Conservation (phyloP, 2,797 vertebrate genomes). For the Acipenser oxyrinchus region DNA sequence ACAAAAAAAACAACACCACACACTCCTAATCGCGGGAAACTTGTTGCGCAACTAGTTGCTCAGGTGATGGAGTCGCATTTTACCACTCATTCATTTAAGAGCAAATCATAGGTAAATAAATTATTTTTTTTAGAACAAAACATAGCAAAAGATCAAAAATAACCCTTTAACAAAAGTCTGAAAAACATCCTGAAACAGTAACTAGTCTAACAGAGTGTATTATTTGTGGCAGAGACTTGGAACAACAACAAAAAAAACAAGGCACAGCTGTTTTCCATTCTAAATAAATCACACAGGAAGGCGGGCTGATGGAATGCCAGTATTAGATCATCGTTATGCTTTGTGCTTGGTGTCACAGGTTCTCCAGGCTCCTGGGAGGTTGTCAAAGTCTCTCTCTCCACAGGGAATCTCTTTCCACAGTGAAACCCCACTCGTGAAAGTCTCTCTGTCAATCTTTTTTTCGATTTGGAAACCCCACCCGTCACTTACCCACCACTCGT, state of each 20-base stretch:
- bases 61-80: no score
- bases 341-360: conserved; percentile 23
- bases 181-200: background rate
- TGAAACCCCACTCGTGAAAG: background rate
- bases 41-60: no score
- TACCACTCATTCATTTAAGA: no score
- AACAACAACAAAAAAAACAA: conserved; percentile 35
- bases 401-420: background rate
- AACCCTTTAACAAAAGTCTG: background rate
- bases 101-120: no score
- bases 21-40: no score
- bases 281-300: conserved; percentile 45
- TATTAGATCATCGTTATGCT: conserved; percentile 48
- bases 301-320: conserved; percentile 31
- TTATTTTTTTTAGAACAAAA: no score
- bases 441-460: background rate
- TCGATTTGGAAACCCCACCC: background rate
- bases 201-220: background rate
- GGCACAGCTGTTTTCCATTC: conserved; percentile 46
- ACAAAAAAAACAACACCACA: no score
- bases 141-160: no score
- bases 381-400: conserved; percentile 14
- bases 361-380: conserved; percentile 26
- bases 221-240: background rate
- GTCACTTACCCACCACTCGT: conserved; percentile 98